Evolutionary conservation across 2,113 vertebrate genomes (phyloP).

Genomic region (Nothobranchius kuhntae): DNA sequence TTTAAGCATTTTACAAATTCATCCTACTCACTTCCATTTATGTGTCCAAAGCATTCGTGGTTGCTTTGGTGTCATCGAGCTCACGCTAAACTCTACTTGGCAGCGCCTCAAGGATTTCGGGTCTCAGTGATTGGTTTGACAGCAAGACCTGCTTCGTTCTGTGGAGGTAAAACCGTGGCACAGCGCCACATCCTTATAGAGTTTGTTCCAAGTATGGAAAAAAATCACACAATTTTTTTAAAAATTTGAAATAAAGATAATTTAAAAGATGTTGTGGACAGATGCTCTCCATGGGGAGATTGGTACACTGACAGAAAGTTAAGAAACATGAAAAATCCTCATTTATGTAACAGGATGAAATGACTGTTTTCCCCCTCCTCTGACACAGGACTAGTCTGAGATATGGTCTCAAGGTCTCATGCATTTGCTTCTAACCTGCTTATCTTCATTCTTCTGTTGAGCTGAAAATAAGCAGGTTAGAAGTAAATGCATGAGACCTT

Average conservation of each 20-base stretch:
- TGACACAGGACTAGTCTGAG: no score
- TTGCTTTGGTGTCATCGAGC: slow-evolving; percentile 53
- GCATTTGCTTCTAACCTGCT: no score
- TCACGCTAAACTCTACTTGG: slow-evolving; percentile 61
- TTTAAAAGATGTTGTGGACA: slow-evolving; percentile 12
- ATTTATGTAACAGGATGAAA: no score
- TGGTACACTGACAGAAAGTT: slow-evolving; percentile 2
- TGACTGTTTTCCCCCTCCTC: no score
- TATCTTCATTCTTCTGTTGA: no score
- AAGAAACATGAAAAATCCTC: not conserved
- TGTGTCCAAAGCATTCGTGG: slow-evolving; percentile 47
- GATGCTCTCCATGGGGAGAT: slow-evolving; percentile 16
- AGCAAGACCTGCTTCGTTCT: slow-evolving; percentile 45
- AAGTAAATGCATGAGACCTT: no score
- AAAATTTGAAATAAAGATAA: slow-evolving; percentile 18
- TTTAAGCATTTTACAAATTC: slow-evolving; percentile 50
- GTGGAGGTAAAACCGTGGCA: slow-evolving; percentile 42
- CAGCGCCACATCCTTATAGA: slow-evolving; percentile 15
- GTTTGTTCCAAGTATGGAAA: slow-evolving; percentile 35
- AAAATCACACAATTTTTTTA: slow-evolving; percentile 24
- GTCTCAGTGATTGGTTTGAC: slow-evolving; percentile 58
- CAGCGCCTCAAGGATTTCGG: slow-evolving; percentile 47
- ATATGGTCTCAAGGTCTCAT: no score
- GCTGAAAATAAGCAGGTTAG: no score
- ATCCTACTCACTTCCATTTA: slow-evolving; percentile 53